A percentile compares a stretch with the other conserved stretches of the same genome.
Evolutionary conservation across 2,113 vertebrate genomes (phyloP).

Genomic region (Elgaria multicarinata): DNA sequence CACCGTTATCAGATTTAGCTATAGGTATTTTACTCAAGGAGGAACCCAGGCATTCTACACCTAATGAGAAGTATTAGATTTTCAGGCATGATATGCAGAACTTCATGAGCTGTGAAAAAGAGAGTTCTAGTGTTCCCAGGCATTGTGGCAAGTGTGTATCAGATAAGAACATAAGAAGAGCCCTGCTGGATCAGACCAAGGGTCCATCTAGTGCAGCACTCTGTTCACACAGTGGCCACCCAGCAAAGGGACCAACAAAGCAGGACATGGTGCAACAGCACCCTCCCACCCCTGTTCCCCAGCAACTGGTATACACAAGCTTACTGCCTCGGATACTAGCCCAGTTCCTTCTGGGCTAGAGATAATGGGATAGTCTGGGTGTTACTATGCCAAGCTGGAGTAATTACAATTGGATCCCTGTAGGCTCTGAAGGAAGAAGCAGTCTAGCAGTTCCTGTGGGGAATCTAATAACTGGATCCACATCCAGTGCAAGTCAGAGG

Average conservation of each 20-base stretch:
- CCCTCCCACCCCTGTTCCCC: too few species aligned
- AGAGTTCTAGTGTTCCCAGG: not conserved
- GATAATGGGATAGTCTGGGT: not conserved
- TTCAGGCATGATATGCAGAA: not conserved
- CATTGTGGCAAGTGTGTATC: not conserved
- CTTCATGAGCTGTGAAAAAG: not conserved
- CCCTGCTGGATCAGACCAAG: too few species aligned
- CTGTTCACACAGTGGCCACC: too few species aligned
- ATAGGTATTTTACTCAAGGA: not conserved
- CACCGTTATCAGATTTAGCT: not conserved
- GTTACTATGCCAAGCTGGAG: not conserved
- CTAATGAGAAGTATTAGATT: not conserved
- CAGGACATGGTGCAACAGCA: too few species aligned
- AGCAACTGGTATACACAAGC: too few species aligned
- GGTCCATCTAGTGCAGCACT: too few species aligned
- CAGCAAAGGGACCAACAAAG: too few species aligned
- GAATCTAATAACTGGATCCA: slow-evolving; percentile 7
- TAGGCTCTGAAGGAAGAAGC: not conserved
- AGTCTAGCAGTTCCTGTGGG: not conserved
- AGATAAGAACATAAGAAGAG: too few species aligned
- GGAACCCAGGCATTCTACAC: not conserved
- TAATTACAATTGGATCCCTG: fast-evolving
- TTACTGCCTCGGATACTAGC: too few species aligned
- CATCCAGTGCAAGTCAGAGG: not conserved
- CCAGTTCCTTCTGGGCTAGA: not conserved